phyloP scores from a whole-genome alignment of 2,113 vertebrate genomes.

The Passer domesticus region DNA sequence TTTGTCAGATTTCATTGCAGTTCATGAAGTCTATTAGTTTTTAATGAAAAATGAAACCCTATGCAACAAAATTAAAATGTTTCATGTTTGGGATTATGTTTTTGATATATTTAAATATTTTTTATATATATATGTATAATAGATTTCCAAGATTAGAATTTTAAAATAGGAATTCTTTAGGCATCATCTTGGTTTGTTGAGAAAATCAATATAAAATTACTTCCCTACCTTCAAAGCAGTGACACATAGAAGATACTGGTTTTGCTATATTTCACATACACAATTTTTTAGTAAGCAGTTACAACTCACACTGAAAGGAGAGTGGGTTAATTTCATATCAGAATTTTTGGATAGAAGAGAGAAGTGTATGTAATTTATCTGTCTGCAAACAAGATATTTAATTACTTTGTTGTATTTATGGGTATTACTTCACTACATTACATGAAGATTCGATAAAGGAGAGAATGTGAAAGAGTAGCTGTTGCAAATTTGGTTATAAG shows the following conservation, averaged over 20 bases:
- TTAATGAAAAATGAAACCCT: background rate
- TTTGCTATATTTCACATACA: background rate
- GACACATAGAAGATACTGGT: background rate
- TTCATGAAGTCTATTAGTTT: background rate
- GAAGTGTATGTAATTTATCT: background rate
- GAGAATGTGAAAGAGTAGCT: background rate
- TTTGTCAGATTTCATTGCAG: background rate
- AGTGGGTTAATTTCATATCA: background rate
- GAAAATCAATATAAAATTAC: background rate
- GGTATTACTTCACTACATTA: background rate
- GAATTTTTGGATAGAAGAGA: background rate
- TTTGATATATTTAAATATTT: background rate
- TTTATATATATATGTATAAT: background rate
- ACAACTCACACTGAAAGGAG: background rate
- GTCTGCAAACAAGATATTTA: background rate
- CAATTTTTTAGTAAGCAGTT: background rate
- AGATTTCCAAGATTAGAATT: background rate
- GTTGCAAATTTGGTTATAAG: background rate
- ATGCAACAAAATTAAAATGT: background rate
- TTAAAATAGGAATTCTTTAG: background rate
- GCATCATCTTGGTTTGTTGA: background rate
- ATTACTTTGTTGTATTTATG: background rate
- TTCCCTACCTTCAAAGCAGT: background rate
- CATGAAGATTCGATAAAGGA: background rate
- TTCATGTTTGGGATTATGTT: background rate